Evolutionary conservation across 2,888 invertebrate species (phyloP).

Genomic region (Polylopha cassiicola): DNA sequence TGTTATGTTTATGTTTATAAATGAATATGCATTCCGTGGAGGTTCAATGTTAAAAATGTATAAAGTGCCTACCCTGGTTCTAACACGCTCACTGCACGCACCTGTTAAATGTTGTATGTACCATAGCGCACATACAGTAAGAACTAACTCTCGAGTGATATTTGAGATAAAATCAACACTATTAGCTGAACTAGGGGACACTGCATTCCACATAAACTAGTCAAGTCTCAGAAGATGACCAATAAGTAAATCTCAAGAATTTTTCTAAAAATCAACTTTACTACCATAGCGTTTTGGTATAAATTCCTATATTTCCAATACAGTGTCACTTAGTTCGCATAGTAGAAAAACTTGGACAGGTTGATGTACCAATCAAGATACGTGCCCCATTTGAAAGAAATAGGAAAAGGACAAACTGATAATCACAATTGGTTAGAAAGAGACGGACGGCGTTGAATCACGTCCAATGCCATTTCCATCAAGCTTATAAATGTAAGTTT

Average conservation of each 20-base stretch:
- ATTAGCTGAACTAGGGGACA: too few relatives aligned
- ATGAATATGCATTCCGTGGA: too few relatives aligned
- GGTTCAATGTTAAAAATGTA: too few relatives aligned
- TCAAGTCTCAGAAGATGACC: too few relatives aligned
- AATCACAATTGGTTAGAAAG: slow-evolving; percentile 29
- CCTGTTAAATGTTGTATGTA: too few relatives aligned
- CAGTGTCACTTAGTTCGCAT: slow-evolving; percentile 5
- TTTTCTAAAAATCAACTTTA: not conserved
- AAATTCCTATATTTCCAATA: slow-evolving; percentile 2
- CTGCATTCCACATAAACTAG: too few relatives aligned
- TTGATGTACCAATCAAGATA: slow-evolving; percentile 55
- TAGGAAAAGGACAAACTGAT: slow-evolving; percentile 35
- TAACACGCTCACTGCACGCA: too few relatives aligned
- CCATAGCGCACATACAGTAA: too few relatives aligned
- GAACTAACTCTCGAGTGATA: too few relatives aligned
- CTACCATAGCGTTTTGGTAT: not conserved
- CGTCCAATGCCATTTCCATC: slow-evolving; percentile 33
- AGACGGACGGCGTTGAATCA: slow-evolving; percentile 30
- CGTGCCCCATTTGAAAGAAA: slow-evolving; percentile 33
- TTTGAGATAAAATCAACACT: too few relatives aligned
- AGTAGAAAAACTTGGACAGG: slow-evolving; percentile 37
- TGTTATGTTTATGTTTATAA: too few relatives aligned
- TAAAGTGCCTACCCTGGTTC: too few relatives aligned
- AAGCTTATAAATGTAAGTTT: slow-evolving; percentile 32
- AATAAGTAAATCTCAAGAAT: not conserved